Base-by-base conservation (phyloP, 2,113 vertebrate species). In the Phylloscopus trochilus region DNA sequence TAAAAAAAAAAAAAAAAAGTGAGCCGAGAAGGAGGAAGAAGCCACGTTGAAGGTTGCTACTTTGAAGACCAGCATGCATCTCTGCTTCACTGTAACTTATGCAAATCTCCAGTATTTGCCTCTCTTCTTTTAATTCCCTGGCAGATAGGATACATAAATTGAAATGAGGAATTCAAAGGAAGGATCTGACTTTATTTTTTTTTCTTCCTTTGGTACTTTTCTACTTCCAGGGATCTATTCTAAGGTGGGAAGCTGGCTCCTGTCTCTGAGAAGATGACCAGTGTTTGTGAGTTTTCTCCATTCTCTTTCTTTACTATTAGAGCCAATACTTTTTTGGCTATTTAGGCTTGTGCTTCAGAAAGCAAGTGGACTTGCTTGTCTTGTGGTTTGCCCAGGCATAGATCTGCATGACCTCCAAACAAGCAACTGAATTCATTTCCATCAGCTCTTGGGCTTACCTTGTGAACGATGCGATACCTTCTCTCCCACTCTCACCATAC, bases 151-250 rank as follows among this genome's bases (percentile, higher is more conserved):
- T 77, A 56, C 15, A 11, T 69, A 47, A 58, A 73, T 47, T 60
- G 70, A 88, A 87, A 91, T 68, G 83, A 94, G 44, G 49, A 90
- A 92, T 89, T 93, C 77, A 92, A 20, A 62, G 43, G 23, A 82
- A 58, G 13, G 37, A 41, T 44, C 19, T 59, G 12, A 68, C 27
- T 72, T 69, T 3, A 9, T 49, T 81, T 35, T 37, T 53, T 52
- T 31, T 9, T 16, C n/a, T 10, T 69, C 28, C 19, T 91, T 15
- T 41, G 46, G 2, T 23, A 21, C 11, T 72, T 95, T 94, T 58
- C 31, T 91, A n/a, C 83, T 72, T 86, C 77, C 5, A 0, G 23
- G 30, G 13, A 69, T 67, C 59, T 76, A 3, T 82, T 92, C 37
- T 87, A 22, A 46, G 52, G 10, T 27, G n/a, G 41, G 37, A 43